Evolutionary conservation across 23 tunicate genomes (phyloP), one percentile per base, ranked within the genome.

Genomic region (Ascidia mentula): DNA sequence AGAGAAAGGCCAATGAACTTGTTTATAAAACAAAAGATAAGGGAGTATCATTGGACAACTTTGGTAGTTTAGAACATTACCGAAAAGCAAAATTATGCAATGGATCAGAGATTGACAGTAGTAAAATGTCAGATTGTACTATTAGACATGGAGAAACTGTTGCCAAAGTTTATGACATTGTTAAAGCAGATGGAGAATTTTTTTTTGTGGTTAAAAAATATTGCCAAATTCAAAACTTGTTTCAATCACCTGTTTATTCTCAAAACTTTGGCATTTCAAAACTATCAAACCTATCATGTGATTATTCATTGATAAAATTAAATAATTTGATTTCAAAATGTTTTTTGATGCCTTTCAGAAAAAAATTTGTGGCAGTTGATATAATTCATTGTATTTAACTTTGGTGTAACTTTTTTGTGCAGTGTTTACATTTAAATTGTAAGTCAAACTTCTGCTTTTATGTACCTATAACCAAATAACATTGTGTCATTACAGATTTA

Each of bases 191-290:
- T 53, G 7, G 24, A 53, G 65, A 20, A 28, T 53, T 28, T 20
- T 53, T 20, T 53, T 53, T 53, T 53, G 24, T 53, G 22, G 65
- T 53, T 6, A 53, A 53, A 53, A 26, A 26, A 3, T 53, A 53
- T 9, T 28, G 13, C 4, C 24, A 9, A 20, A 28, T 53, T 53
- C 1, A 26, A 26, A 6, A 53, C 24, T 5, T 5, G 24, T 53
- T 53, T 53, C 7, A 53, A 53, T 53, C 65, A 53, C 53, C 53
- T 42, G n/a, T n/a, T n/a, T n/a, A n/a, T n/a, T n/a, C n/a, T n/a
- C n/a, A n/a, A n/a, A n/a, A n/a, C n/a, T n/a, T n/a, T n/a, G n/a
- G n/a, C n/a, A n/a, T n/a, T n/a, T n/a, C n/a, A n/a, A n/a, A n/a
- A n/a, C n/a, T n/a, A n/a, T n/a, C n/a, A n/a, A n/a, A n/a, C n/a